Evolutionary conservation across 2,113 vertebrate species (phyloP).

Genomic region (Cavia porcellus): DNA sequence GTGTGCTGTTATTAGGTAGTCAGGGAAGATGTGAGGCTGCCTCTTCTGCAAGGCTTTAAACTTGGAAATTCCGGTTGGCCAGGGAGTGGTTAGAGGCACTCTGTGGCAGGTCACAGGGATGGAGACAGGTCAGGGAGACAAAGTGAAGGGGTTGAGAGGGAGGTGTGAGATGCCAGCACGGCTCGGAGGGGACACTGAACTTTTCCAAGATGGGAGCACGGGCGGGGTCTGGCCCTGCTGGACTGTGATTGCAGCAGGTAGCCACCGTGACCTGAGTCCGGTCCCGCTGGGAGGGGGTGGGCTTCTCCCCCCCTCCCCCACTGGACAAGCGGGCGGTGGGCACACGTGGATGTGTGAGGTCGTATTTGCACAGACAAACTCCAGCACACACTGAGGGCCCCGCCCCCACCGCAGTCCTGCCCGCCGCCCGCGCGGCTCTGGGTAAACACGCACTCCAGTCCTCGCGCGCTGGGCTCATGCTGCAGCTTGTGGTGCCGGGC

Average conservation of each 20-base stretch:
- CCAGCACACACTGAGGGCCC: background rate
- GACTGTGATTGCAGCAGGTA: background rate
- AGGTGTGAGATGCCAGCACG: background rate
- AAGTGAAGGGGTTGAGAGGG: background rate
- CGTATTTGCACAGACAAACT: background rate
- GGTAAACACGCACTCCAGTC: slow-evolving; percentile 37
- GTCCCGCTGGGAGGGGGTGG: background rate
- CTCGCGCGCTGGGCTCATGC: slow-evolving; percentile 39
- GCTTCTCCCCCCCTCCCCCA: background rate
- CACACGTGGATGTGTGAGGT: background rate
- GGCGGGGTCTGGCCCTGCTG: background rate
- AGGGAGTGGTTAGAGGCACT: background rate
- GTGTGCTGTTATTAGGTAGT: background rate
- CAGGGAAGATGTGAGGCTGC: background rate
- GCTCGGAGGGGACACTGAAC: slow-evolving; percentile 4
- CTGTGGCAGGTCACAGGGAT: background rate
- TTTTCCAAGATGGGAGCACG: background rate
- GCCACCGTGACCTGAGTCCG: background rate
- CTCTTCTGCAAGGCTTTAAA: slow-evolving; percentile 39
- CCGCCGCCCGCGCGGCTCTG: background rate
- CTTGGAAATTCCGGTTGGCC: background rate
- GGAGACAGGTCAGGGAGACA: background rate
- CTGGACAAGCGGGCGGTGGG: background rate
- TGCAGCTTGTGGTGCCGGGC: background rate
- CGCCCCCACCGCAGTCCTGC: slow-evolving; percentile 39